Base-by-base conservation (phyloP, 2,888 invertebrate species). In the Agriopis aurantiaria region DNA sequence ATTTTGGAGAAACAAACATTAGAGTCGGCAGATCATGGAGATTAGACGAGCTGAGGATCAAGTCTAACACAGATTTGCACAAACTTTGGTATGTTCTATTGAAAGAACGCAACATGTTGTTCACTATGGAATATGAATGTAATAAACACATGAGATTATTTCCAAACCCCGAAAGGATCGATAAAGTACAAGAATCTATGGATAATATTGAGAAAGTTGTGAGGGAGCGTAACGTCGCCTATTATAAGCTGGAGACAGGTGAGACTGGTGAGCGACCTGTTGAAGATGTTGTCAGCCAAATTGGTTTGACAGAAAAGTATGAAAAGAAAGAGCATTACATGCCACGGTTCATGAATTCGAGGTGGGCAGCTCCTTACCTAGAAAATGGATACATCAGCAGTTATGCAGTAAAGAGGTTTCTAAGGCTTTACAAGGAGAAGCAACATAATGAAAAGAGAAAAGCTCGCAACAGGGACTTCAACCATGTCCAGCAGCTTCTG, bases 151-250 rank as follows among this genome's bases (percentile, higher is more conserved):
- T 92, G 75, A 93, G 96, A 85, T 76, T 97, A 8, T 98, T 99
- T 87, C 98, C 99, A 1, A 98, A 96, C 90, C 98, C 99, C 3
- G 99, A 99, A 90, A 95, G 99, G 81, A 94, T 98, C 63, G 98
- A 99, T 83, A 99, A 99, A 95, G 97, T 99, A 0, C 96, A 98
- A 85, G 97, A 97, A 78, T 99, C 99, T 17, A 99, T 99, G 99
- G 95, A 96, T 73, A 98, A 99, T 88, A 93, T 99, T 69, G 98
- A 99, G 90, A 93, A 95, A 17, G 98, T 99, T 0, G 96, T 99
- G 0, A 95, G 97, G 66, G 99, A 99, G 92, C 95, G 99, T 74
- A 99, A 99, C 87, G 92, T 95, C 76, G 99, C 99, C 0, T 98
- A 98, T 90, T 96, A 97, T 87, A 86, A 96, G 77, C 91, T 99